Evolutionary conservation across 35 echinoderm and acorn worm species (phyloP), one percentile per base, ranked within the genome.

Genomic region (Patiria miniata): DNA sequence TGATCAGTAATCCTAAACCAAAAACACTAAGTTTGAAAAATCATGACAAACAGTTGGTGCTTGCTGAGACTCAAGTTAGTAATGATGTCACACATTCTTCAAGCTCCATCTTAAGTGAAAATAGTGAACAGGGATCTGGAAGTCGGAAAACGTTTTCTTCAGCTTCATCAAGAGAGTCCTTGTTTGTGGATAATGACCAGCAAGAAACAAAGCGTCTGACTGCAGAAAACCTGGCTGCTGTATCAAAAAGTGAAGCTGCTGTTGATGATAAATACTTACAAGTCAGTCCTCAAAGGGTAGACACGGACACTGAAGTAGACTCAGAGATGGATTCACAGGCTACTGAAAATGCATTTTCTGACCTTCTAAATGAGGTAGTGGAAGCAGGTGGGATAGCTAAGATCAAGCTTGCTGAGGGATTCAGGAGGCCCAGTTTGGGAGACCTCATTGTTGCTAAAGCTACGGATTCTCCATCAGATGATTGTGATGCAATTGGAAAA

Each of bases 391-490:
- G 65, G 65, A 34, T 73, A 32, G 26, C 65, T 84, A 53, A 65
- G 82, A 38, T 33, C 37, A 38, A 28, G n/a, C 38, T 58, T 58
- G 26, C 53, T 60, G 82, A 53, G 16, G 57, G 37, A 58, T 17
- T 15, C 52, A 59, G 82, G 57, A 84, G 57, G 28, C 30, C 82
- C 2, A 84, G 82, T 52, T 51, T 84, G 53, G 82, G 82, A 60
- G 82, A 84, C 22, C 82, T 84, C 9, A 84, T 84, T 32, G 82
- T 84, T 57, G 82, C 51, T 33, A 84, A 84, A 84, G 51, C 82
- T 32, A 18, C 4, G 42, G 12, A 47, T 47, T 47, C 42, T 47
- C 42, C 42, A n/a, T n/a, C n/a, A 47, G 42, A 47, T 47, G 42
- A 47, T 47, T 6, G 12, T 47, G 42, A 47, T 12, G 12, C 42